Conservation (phyloP, 2,888 invertebrate genomes). For the Galerucella calmariensis region DNA sequence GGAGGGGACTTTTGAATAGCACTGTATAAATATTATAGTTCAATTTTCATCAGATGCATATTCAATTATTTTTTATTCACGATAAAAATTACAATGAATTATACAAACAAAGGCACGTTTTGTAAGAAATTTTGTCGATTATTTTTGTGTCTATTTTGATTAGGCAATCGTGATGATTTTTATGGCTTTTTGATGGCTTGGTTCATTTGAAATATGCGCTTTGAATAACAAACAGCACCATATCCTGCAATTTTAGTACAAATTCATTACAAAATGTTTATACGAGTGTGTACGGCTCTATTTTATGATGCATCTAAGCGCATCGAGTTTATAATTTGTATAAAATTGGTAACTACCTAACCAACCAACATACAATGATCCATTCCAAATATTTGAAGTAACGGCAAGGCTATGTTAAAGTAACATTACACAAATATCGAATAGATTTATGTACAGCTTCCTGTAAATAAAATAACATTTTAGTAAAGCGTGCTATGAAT, state of each 20-base stretch:
- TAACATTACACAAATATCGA: too few species aligned
- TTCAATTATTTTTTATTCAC: too few species aligned
- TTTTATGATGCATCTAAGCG: conserved; percentile 1
- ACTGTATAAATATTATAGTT: too few species aligned
- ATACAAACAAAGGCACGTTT: background rate
- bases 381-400: too few species aligned
- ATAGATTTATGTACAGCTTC: too few species aligned
- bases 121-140: background rate
- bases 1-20: too few species aligned
- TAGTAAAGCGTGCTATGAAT: too few species aligned
- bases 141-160: conserved; percentile 5
- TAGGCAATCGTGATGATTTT: conserved; percentile 12
- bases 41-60: too few species aligned
- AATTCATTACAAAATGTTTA: conserved; percentile 18
- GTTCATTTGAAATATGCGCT: conserved; percentile 20
- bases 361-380: background rate
- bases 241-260: background rate
- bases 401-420: too few species aligned
- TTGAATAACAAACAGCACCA: conserved; percentile 17
- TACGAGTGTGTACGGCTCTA: conserved; percentile 9
- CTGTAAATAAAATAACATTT: too few species aligned
- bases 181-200: conserved; percentile 16
- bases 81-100: too few species aligned
- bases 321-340: background rate
- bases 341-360: background rate